Percentiles rank a stretch among this genome's conserved stretches.
Conservation (phyloP, 2,888 invertebrate genomes). For the Mylabris sibirica region DNA sequence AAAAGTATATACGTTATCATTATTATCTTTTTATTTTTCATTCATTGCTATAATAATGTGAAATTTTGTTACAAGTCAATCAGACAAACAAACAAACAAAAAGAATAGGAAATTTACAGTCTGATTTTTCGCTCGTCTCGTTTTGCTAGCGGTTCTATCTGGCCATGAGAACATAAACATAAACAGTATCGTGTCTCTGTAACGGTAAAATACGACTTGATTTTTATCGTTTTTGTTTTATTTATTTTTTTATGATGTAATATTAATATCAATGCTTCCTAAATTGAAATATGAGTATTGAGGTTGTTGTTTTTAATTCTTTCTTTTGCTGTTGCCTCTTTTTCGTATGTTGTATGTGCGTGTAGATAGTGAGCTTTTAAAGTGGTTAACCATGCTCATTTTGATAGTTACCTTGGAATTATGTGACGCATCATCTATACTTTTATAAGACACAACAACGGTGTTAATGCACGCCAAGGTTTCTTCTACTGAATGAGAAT, state of each 20-base stretch:
- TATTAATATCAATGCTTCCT: background rate
- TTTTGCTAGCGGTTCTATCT: background rate
- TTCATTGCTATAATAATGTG: background rate
- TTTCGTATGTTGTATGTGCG: background rate
- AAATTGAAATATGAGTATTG: background rate
- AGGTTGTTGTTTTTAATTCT: background rate
- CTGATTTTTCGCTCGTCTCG: background rate
- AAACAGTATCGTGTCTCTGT: constrained; percentile 5
- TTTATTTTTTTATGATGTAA: background rate
- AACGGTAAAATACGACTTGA: background rate
- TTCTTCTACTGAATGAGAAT: constrained; percentile 23
- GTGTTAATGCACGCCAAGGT: constrained; percentile 37
- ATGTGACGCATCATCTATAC: constrained; percentile 38
- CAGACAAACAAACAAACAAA: background rate
- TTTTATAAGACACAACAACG: constrained; percentile 26
- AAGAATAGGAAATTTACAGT: background rate
- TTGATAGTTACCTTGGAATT: constrained; percentile 34
- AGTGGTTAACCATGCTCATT: constrained; percentile 31
- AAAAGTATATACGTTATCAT: background rate
- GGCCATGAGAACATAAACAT: background rate
- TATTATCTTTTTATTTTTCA: background rate
- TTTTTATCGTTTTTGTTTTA: background rate
- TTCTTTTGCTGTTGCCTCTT: background rate
- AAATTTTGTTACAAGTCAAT: background rate
- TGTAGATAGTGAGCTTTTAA: background rate